Evolutionary conservation across 2,888 invertebrate species (phyloP), one percentile per base, ranked within the genome.

Genomic region (Nycteola revayana): DNA sequence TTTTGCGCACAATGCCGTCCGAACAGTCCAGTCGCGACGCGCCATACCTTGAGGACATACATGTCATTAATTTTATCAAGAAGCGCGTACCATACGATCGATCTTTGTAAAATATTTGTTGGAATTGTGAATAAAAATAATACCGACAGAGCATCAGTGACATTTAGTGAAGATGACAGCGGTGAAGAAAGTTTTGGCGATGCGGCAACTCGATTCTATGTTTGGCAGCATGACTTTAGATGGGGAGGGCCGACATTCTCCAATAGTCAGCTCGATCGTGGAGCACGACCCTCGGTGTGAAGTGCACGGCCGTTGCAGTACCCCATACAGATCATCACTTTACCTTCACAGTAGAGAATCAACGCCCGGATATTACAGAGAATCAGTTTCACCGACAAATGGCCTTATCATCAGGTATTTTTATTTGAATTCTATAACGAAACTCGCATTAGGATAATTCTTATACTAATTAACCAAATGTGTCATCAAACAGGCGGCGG

Each of bases 161-260:
- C 20, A 29, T 38, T 37, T 26, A 46, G 65, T 67, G 60, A 74
- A 65, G 54, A 87, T 87, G 87, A 80, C 83, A 49, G 81, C 90
- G 24, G 90, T 91, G 39, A 92, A 91, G 72, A 92, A 92, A 61
- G 91, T 91, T 36, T 89, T 91, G 42, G 93, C 93, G 21, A 91
- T 94, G 73, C 92, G 92, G 59, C 92, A 94, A 55, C 81, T 94
- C 62, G 94, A 94, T 69, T 92, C 93, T 25, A 91, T 94, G 68
- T 94, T 94, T 79, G 90, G 89, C 46, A 92, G 91, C 62, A 90
- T 92, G 59, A 91, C 89, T 66, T 67, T 93, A 57, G 92, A 92
- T 23, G 81, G 78, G 23, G 79, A 77, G 60, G 83, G 85, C 32
- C 75, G 85, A 27, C 77, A 75, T 37, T 85, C 83, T 36, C 81